Percentiles rank a stretch among this genome's conserved stretches.
Conservation (phyloP, 2,888 invertebrate species). For the Trypoxylon attenuatum region DNA sequence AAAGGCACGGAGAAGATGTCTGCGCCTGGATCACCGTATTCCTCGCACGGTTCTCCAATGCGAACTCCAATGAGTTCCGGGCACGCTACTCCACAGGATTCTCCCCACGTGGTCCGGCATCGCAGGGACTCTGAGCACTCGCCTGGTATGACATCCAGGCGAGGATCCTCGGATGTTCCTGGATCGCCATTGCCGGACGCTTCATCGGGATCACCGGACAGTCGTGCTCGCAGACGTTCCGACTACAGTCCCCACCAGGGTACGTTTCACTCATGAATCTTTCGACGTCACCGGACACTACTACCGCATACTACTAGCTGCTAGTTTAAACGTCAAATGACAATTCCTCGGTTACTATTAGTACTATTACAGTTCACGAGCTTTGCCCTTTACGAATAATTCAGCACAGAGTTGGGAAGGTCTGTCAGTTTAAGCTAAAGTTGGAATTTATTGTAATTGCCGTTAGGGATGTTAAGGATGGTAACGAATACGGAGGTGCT, state of each 20-base stretch:
- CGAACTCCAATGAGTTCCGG: slow-evolving; percentile 65
- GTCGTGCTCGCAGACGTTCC: slow-evolving; percentile 60
- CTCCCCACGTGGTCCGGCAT: slow-evolving; percentile 62
- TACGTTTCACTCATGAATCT: slow-evolving; percentile 58
- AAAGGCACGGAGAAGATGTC: slow-evolving; percentile 66
- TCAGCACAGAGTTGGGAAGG: too few species aligned
- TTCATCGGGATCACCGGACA: slow-evolving; percentile 61
- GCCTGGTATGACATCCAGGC: slow-evolving; percentile 54
- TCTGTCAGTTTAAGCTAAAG: too few species aligned
- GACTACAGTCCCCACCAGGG: slow-evolving; percentile 69
- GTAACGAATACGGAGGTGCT: too few species aligned
- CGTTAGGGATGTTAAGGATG: too few species aligned
- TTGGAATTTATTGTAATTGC: too few species aligned
- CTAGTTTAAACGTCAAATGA: too few species aligned
- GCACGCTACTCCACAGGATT: slow-evolving; percentile 65
- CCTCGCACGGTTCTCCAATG: slow-evolving; percentile 63
- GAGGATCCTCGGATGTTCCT: slow-evolving; percentile 60
- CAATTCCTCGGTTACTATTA: too few species aligned
- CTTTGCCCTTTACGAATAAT: too few species aligned
- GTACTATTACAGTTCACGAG: too few species aligned
- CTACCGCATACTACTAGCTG: too few species aligned
- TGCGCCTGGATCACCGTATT: slow-evolving; percentile 61
- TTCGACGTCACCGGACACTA: too few species aligned
- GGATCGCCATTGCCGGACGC: slow-evolving; percentile 59
- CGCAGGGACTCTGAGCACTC: slow-evolving; percentile 64